Evolutionary conservation across 2,797 vertebrate genomes (phyloP).

Genomic region (Esox lucius): DNA sequence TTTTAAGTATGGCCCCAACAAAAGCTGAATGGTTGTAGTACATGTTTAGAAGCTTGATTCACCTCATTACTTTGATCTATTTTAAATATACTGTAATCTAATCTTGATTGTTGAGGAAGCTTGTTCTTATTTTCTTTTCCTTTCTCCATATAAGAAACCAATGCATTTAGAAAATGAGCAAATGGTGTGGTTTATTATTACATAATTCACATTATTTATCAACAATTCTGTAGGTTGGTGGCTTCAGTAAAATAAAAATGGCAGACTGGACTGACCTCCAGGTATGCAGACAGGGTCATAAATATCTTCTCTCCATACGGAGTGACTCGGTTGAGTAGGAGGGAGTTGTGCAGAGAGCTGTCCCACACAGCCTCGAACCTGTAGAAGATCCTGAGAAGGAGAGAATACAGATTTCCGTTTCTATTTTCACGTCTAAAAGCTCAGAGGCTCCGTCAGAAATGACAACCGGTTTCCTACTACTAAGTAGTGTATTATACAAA

Average conservation of each 20-base stretch:
- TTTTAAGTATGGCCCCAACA: not conserved
- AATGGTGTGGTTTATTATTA: not conserved
- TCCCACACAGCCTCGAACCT: conserved; percentile 98
- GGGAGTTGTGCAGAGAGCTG: conserved; percentile 97
- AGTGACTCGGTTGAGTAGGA: conserved; percentile 94
- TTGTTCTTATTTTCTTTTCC: too few species aligned
- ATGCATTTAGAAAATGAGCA: too few species aligned
- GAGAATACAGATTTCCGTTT: not conserved
- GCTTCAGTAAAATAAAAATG: not conserved
- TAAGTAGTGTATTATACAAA: not conserved
- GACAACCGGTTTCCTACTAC: not conserved
- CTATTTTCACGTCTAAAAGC: not conserved
- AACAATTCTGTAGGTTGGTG: not conserved
- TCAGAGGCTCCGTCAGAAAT: not conserved
- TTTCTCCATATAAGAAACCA: too few species aligned
- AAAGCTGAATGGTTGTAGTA: not conserved
- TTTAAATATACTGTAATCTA: too few species aligned
- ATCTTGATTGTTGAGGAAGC: too few species aligned
- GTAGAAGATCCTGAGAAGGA: conserved; percentile 86
- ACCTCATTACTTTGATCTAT: too few species aligned
- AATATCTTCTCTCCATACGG: conserved; percentile 97
- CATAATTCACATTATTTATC: not conserved
- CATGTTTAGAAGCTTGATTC: not conserved
- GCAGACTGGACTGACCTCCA: conserved; percentile 82
- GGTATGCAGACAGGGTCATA: conserved; percentile 96